Conservation (phyloP, 2,797 vertebrate species). For the Characodon lateralis region DNA sequence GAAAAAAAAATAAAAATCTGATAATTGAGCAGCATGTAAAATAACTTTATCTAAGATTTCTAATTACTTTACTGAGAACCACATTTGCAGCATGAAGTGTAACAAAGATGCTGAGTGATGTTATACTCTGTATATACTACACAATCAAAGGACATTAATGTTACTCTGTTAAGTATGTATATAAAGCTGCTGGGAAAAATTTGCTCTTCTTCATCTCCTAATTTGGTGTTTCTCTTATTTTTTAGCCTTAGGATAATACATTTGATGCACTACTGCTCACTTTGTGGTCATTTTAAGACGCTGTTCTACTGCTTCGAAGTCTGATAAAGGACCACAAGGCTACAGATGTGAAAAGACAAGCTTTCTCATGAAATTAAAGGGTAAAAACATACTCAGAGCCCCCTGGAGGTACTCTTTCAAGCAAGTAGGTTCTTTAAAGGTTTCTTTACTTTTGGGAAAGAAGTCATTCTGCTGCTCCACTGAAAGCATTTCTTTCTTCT, state of each 20-base stretch:
- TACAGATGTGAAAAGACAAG: conserved; percentile 43
- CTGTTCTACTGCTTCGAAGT: conserved; percentile 17
- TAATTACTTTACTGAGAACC: neutral
- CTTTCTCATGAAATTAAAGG: conserved; percentile 46
- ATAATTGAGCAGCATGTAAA: conserved; percentile 9
- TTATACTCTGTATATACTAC: conserved; percentile 1
- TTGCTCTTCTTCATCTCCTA: conserved; percentile 12
- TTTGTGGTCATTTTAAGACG: conserved; percentile 27
- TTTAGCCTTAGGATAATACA: conserved; percentile 24
- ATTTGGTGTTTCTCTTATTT: conserved; percentile 25
- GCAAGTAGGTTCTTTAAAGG: conserved; percentile 34
- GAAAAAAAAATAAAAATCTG: neutral
- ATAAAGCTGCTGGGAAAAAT: conserved; percentile 9
- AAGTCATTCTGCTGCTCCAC: conserved; percentile 13
- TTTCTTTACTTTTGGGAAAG: conserved; percentile 21
- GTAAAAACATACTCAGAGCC: conserved; percentile 27
- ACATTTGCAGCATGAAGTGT: neutral
- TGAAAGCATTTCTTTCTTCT: conserved; percentile 25
- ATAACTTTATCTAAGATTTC: conserved; percentile 10
- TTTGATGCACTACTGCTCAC: conserved; percentile 32
- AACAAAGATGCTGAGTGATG: neutral
- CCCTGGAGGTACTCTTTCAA: conserved; percentile 28
- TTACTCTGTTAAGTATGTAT: conserved; percentile 4
- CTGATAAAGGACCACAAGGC: conserved; percentile 17
- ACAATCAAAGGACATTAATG: neutral